These are phyloP conservation scores for Norana najaformis DNA, from an alignment of 2,888 invertebrate genomes.

Conservation along the genomic window DNA sequence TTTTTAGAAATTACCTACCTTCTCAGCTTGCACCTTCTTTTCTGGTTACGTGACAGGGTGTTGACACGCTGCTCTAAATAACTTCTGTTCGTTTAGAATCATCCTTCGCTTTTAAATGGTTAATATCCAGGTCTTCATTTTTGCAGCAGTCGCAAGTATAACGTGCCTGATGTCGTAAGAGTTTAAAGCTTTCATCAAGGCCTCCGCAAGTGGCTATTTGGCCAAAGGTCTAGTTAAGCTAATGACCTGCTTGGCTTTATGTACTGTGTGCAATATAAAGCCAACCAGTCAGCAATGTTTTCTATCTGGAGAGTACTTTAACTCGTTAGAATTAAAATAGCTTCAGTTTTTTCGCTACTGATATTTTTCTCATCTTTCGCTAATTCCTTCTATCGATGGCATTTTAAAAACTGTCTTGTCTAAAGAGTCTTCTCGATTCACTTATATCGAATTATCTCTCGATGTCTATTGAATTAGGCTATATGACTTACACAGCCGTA, in stretches of 20 bases:
- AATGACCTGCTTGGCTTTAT: not conserved
- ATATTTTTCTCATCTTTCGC: not conserved
- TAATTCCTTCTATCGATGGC: not conserved
- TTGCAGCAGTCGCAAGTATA: not conserved
- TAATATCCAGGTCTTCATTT: constrained; percentile 3
- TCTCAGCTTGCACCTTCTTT: not conserved
- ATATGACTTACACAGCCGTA: not conserved
- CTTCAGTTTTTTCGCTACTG: not conserved
- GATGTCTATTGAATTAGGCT: not conserved
- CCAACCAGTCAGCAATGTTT: not conserved
- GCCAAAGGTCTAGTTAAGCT: not conserved
- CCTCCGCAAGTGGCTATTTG: not conserved
- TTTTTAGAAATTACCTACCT: not conserved
- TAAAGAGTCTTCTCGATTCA: not conserved
- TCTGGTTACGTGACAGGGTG: not conserved
- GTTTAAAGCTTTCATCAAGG: not conserved
- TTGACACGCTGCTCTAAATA: not conserved
- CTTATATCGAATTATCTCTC: not conserved
- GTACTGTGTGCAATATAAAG: not conserved
- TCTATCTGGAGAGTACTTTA: not conserved
- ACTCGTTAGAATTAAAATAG: not conserved
- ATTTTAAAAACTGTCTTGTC: not conserved
- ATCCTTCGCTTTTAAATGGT: not conserved
- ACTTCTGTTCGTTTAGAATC: not conserved
- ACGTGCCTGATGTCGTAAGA: not conserved